phyloP scores from a whole-genome alignment of 2,797 vertebrate genomes.

The Melanotaenia pygmaea region DNA sequence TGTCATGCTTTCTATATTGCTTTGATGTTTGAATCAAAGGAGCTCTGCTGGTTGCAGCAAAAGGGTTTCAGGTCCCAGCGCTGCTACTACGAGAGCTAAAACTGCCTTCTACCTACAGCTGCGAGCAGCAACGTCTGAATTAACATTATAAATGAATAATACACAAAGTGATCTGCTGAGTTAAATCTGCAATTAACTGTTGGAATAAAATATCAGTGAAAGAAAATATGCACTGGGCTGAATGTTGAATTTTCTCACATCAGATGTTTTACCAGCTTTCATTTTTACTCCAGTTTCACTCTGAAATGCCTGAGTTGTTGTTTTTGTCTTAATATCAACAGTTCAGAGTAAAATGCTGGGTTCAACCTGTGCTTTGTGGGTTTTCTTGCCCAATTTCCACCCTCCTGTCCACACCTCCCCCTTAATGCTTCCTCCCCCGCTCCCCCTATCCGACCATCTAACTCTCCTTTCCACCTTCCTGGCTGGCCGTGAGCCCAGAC shows the following conservation, averaged over 20 bases:
- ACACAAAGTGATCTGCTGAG: conserved; percentile 1
- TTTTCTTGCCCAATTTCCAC: conserved; percentile 36
- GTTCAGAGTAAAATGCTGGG: no score
- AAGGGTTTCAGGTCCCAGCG: conserved; percentile 57
- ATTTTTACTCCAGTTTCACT: background rate
- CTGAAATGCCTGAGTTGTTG: no score
- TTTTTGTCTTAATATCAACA: no score
- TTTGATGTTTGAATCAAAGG: conserved; percentile 75
- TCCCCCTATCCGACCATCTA: conserved; percentile 18
- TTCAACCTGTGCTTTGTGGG: conserved; percentile 22
- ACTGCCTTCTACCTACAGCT: conserved; percentile 12
- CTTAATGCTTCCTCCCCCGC: background rate
- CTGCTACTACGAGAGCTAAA: conserved; percentile 37
- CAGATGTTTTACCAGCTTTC: conserved; percentile 1
- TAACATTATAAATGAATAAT: conserved; percentile 22
- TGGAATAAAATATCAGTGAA: background rate
- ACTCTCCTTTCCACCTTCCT: conserved; percentile 65
- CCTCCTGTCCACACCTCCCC: conserved; percentile 25
- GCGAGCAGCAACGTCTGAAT: conserved; percentile 14
- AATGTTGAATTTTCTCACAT: no score
- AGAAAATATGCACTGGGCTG: background rate
- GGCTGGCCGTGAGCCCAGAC: conserved; percentile 75
- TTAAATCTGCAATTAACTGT: conserved; percentile 19
- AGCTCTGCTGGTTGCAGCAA: conserved; percentile 64
- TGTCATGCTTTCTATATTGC: conserved; percentile 37